These are phyloP conservation scores for Trissolcus japonicus DNA, from an alignment of 2,888 invertebrate genomes.

Conservation along the genomic window DNA sequence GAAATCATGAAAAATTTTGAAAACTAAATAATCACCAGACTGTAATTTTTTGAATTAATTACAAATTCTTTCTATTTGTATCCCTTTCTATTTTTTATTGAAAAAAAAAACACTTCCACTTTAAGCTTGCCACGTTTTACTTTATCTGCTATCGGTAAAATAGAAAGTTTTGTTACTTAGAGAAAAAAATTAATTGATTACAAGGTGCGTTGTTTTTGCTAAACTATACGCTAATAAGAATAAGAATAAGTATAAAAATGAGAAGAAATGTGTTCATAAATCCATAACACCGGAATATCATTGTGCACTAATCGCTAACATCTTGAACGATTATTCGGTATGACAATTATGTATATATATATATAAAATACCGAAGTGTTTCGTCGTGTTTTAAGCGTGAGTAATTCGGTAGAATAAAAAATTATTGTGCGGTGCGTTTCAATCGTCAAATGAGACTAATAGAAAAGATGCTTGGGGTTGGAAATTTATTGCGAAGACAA, in stretches of 20 bases:
- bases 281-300: constrained; percentile 75
- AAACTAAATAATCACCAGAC: too few species aligned
- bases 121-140: too few species aligned
- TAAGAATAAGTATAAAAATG: neutral
- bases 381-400: constrained; percentile 28
- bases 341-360: constrained; percentile 10
- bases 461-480: constrained; percentile 7
- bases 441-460: constrained; percentile 10
- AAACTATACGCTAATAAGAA: constrained; percentile 3
- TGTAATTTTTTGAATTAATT: too few species aligned
- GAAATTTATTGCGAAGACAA: too few species aligned
- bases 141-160: too few species aligned
- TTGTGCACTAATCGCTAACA: constrained; percentile 14
- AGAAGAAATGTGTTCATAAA: constrained; percentile 71
- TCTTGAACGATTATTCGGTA: neutral
- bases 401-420: constrained; percentile 7
- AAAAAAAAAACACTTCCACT: too few species aligned
- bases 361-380: constrained; percentile 29
- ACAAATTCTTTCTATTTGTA: too few species aligned
- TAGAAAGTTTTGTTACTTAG: too few species aligned
- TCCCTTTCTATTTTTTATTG: too few species aligned
- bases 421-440: constrained; percentile 36
- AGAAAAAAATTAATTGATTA: too few species aligned
- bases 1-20: too few species aligned
- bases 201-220: too few species aligned